Conservation (phyloP, 2,797 vertebrate genomes). For the Sebastes iracundus region DNA sequence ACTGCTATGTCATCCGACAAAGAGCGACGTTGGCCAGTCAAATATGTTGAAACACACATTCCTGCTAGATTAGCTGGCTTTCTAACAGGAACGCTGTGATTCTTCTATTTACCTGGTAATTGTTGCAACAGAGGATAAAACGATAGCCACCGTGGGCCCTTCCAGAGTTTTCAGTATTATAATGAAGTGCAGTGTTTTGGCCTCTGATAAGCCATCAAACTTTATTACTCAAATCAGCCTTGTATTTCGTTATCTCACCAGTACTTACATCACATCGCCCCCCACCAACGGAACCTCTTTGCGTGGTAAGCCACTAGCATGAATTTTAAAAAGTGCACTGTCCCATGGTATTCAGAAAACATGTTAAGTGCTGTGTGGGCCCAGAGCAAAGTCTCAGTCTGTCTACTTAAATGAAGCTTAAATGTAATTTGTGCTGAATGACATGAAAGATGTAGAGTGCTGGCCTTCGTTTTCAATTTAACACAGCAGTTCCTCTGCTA, state of each 20-base stretch:
- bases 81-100: not conserved
- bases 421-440: conserved; percentile 18
- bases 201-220: not conserved
- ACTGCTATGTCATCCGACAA: not conserved
- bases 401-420: conserved; percentile 20
- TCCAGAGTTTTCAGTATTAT: not conserved
- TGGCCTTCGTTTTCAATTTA: not conserved
- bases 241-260: not conserved
- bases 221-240: not conserved
- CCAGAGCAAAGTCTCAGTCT: not conserved
- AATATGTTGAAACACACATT: not conserved
- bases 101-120: not conserved
- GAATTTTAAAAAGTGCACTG: not conserved
- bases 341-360: not conserved
- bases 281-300: not conserved
- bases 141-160: not conserved
- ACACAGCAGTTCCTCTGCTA: not conserved
- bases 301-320: not conserved
- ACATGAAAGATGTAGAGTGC: not conserved
- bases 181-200: not conserved
- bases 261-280: not conserved
- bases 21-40: not conserved
- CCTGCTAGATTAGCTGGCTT: not conserved
- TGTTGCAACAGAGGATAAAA: not conserved
- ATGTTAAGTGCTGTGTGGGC: not conserved